Evolutionary conservation across 2,888 invertebrate species (phyloP).

Genomic region (Catocala sponsa): DNA sequence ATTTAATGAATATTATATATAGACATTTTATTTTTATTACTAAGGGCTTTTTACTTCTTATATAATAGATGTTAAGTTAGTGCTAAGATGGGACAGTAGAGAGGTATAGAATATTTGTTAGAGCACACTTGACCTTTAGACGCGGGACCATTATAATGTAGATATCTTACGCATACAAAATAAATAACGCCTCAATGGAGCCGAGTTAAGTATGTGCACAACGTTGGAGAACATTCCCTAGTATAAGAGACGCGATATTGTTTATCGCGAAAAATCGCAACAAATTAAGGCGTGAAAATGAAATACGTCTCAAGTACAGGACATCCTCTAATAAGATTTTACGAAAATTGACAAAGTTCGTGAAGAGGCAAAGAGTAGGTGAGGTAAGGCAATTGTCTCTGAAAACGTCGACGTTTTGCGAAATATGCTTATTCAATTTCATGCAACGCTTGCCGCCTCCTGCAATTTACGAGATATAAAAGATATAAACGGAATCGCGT

Average conservation of each 20-base stretch:
- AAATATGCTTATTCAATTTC: constrained; percentile 89
- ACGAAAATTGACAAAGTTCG: constrained; percentile 87
- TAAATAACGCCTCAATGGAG: neutral
- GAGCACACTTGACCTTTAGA: too few relatives aligned
- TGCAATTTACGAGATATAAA: constrained; percentile 89
- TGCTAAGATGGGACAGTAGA: too few relatives aligned
- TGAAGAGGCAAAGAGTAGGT: constrained; percentile 85
- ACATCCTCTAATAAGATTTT: constrained; percentile 84
- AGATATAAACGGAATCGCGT: constrained; percentile 88
- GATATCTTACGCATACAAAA: too few relatives aligned
- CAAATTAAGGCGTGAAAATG: constrained; percentile 61
- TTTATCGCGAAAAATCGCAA: constrained; percentile 40
- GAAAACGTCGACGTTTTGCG: constrained; percentile 88
- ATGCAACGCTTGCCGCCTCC: constrained; percentile 89
- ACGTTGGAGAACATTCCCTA: neutral
- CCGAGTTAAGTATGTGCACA: neutral
- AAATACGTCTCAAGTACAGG: constrained; percentile 73
- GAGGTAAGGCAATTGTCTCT: constrained; percentile 89
- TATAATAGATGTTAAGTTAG: too few relatives aligned
- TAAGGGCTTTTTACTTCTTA: too few relatives aligned
- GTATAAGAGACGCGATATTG: constrained; percentile 11
- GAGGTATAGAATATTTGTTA: too few relatives aligned
- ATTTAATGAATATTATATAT: constrained; percentile 2
- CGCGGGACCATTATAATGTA: too few relatives aligned
- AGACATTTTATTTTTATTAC: too few relatives aligned